These are phyloP conservation scores for Etheostoma spectabile DNA, from an alignment of 2,113 vertebrate genomes.

Conservation along the genomic window DNA sequence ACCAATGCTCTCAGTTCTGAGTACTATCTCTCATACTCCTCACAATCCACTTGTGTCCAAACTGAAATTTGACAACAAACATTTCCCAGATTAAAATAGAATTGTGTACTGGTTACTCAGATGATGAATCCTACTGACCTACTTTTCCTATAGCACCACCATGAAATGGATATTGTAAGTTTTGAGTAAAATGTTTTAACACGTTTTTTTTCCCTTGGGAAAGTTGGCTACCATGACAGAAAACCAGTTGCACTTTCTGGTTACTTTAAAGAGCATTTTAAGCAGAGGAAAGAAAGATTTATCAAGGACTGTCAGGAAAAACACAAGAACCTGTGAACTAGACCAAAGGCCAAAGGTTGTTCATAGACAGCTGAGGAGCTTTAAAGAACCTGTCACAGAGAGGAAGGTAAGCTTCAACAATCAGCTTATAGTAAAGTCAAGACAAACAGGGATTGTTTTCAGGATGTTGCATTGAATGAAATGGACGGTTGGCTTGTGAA, in stretches of 20 bases:
- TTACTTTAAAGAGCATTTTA: neutral
- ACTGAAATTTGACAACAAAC: too few species aligned
- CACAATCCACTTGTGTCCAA: too few species aligned
- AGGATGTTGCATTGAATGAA: constrained; percentile 32
- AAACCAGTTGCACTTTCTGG: neutral
- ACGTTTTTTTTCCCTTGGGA: neutral
- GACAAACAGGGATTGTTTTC: constrained; percentile 63
- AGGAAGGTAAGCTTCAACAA: constrained; percentile 47
- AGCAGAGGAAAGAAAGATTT: neutral
- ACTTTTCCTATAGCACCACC: neutral
- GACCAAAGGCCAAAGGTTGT: constrained; percentile 42
- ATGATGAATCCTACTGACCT: neutral
- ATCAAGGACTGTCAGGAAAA: constrained; percentile 9
- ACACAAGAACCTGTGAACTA: constrained; percentile 26
- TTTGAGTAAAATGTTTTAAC: neutral
- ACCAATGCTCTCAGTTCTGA: neutral
- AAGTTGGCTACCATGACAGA: neutral
- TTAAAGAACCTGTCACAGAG: constrained; percentile 38
- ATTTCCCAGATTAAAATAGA: neutral
- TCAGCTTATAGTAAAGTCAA: constrained; percentile 22
- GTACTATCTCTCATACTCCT: neutral
- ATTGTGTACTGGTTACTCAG: neutral
- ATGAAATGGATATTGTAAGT: neutral
- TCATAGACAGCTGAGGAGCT: constrained; percentile 32
- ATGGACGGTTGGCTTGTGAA: constrained; percentile 18